phyloP scores from a whole-genome alignment of 2,888 invertebrate species.

The Diarsia mendica region DNA sequence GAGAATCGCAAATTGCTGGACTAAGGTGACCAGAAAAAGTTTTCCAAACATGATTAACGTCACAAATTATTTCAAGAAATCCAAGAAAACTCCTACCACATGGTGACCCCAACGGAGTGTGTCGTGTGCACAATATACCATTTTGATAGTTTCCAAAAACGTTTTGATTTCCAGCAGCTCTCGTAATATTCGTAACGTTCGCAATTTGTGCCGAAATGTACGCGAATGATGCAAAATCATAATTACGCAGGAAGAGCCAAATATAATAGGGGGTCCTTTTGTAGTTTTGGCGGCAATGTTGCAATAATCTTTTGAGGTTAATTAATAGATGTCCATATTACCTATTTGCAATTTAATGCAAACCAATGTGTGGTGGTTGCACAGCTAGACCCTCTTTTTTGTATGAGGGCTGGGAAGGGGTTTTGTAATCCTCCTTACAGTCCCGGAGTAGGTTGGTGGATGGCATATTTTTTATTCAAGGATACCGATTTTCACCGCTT shows the following conservation, averaged over 20 bases:
- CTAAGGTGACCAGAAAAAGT: neutral
- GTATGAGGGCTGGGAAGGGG: neutral
- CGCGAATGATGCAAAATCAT: slow-evolving; percentile 35
- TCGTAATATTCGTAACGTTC: slow-evolving; percentile 15
- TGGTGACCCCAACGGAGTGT: slow-evolving; percentile 30
- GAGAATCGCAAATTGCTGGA: neutral
- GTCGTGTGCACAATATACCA: slow-evolving; percentile 62
- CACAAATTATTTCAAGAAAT: neutral
- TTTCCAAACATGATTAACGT: neutral
- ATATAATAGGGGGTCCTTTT: neutral
- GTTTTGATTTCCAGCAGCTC: slow-evolving; percentile 47
- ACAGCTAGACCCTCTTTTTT: too few relatives aligned
- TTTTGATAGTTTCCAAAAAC: slow-evolving; percentile 58
- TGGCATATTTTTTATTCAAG: neutral
- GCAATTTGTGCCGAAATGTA: slow-evolving; percentile 32
- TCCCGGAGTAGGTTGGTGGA: neutral
- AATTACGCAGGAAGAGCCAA: slow-evolving; percentile 19
- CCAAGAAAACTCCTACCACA: neutral
- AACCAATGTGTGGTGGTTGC: too few relatives aligned
- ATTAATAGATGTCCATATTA: neutral
- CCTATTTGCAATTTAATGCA: too few relatives aligned
- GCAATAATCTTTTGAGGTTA: slow-evolving; percentile 20
- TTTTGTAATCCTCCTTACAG: neutral
- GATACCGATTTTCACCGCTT: neutral
- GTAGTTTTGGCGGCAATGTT: neutral